A percentile compares a stretch with the other conserved stretches of the same genome.
Conservation (phyloP, 2,797 vertebrate species). For the Apogon hyalosoma region DNA sequence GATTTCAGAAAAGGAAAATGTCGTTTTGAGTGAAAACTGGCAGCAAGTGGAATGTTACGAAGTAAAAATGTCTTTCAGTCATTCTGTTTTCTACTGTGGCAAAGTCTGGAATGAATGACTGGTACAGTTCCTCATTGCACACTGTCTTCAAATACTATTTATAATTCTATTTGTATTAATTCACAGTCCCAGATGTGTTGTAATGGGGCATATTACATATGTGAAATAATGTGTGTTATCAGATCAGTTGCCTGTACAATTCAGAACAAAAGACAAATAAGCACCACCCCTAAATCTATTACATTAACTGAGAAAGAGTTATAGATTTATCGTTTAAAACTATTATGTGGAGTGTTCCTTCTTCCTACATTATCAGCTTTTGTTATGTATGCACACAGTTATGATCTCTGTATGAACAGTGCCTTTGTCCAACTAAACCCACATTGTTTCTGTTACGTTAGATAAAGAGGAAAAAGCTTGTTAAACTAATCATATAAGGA, state of each 20-base stretch:
- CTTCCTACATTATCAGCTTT: conserved; percentile 1
- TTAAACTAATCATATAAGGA: conserved; percentile 18
- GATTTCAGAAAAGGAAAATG: conserved; percentile 9
- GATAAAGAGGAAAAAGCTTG: conserved; percentile 33
- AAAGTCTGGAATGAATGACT: conserved; percentile 33
- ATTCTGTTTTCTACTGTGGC: not conserved
- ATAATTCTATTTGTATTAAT: not conserved
- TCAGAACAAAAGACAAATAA: not conserved
- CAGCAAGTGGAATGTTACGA: conserved; percentile 3
- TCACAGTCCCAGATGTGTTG: not conserved
- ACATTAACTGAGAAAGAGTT: not conserved
- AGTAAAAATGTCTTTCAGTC: not conserved
- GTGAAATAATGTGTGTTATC: conserved; percentile 2
- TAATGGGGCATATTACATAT: not conserved
- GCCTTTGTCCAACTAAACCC: not conserved
- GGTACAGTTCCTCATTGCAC: conserved; percentile 11
- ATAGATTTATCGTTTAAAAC: too few species aligned
- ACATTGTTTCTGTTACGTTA: conserved; percentile 6
- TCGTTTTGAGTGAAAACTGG: conserved; percentile 23
- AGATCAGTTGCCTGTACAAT: conserved; percentile 18
- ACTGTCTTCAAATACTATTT: conserved; percentile 4
- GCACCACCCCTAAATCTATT: conserved; percentile 1
- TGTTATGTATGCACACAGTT: conserved; percentile 13
- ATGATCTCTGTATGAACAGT: not conserved
- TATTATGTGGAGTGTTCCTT: too few species aligned